Percentiles rank a stretch among this genome's conserved stretches.
phyloP scores from a whole-genome alignment of 1,140 invertebrate species.

The Drosophila equinoxialis region DNA sequence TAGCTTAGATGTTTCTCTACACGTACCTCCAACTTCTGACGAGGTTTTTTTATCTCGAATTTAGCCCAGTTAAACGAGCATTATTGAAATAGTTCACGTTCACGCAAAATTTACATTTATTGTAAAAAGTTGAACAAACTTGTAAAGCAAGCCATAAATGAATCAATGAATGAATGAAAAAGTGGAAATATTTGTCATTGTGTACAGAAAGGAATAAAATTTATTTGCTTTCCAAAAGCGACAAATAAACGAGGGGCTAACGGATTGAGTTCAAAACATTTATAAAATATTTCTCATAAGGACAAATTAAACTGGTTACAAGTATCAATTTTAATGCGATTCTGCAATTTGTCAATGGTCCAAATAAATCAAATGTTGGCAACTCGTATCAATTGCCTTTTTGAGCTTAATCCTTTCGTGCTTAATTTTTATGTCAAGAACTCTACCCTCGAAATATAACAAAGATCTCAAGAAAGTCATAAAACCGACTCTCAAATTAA shows the following conservation, averaged over 20 bases:
- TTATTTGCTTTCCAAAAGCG: not conserved
- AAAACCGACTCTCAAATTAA: too few species aligned
- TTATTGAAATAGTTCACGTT: conserved; percentile 3
- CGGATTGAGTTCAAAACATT: conserved; percentile 9
- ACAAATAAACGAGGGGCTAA: not conserved
- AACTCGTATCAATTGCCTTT: not conserved
- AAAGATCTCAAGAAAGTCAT: too few species aligned
- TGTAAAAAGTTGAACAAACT: conserved; percentile 11
- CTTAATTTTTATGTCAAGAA: too few species aligned
- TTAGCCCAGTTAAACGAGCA: not conserved
- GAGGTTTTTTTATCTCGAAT: not conserved
- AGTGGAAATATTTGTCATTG: not conserved
- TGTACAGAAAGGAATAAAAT: not conserved
- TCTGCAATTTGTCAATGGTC: not conserved
- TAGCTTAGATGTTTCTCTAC: conserved; percentile 21
- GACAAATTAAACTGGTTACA: not conserved
- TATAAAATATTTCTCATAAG: not conserved
- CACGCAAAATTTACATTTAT: conserved; percentile 26
- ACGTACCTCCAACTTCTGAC: not conserved
- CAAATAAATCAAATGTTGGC: not conserved
- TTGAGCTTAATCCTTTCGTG: not conserved
- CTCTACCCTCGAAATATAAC: too few species aligned
- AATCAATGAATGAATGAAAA: conserved; percentile 5
- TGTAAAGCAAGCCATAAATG: not conserved
- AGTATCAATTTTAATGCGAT: not conserved